These are phyloP conservation scores for Luscinia megarhynchos DNA, from an alignment of 2,797 vertebrate genomes.

Conservation along the genomic window DNA sequence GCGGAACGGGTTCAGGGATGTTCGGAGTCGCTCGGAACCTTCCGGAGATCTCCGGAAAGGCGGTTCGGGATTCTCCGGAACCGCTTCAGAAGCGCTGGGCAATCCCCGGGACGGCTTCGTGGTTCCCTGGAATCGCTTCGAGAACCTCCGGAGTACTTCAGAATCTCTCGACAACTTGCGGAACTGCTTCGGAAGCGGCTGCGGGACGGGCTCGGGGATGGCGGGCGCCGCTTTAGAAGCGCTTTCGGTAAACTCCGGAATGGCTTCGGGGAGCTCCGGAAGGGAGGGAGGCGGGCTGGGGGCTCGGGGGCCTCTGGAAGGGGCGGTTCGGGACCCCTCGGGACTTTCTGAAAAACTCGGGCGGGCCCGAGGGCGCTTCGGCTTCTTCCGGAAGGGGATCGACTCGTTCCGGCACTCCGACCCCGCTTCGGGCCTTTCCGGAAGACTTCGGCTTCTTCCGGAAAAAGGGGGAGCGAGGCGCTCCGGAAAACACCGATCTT, in stretches of 20 bases:
- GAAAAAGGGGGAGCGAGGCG: neutral
- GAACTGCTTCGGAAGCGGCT: neutral
- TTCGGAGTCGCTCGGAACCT: neutral
- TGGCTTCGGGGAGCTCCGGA: neutral
- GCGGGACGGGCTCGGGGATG: neutral
- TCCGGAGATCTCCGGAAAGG: neutral
- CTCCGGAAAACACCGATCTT: neutral
- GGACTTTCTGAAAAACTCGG: neutral
- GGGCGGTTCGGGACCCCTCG: neutral
- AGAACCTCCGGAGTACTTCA: neutral
- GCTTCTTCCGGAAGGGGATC: neutral
- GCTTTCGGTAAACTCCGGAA: neutral
- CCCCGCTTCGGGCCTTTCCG: rapidly evolving
- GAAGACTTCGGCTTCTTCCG: neutral
- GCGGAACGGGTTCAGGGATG: neutral
- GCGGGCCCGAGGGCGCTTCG: neutral
- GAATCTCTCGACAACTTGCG: neutral
- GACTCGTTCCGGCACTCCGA: neutral
- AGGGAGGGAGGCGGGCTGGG: no score
- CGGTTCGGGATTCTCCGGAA: neutral
- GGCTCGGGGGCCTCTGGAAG: neutral
- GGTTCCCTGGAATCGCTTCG: neutral
- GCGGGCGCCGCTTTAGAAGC: neutral
- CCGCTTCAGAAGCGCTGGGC: neutral
- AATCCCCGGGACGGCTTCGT: neutral